Evolutionary conservation across 2,888 invertebrate species (phyloP).

Genomic region (Bursaphelenchus okinawaensis): DNA sequence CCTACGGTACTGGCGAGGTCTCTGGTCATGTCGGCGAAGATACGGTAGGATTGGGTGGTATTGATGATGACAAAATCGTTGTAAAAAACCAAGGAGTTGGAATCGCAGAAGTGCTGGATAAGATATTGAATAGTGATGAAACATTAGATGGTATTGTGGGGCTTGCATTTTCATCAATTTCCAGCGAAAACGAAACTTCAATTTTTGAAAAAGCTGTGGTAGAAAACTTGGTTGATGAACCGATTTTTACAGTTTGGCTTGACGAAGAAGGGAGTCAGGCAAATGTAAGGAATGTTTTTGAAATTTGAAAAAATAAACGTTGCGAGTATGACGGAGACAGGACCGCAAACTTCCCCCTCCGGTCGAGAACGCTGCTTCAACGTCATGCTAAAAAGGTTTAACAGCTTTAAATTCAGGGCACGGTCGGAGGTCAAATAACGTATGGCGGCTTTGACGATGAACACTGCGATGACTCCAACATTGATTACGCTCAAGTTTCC

Average conservation of each 20-base stretch:
- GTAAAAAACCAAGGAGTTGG: background rate
- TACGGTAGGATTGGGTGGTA: background rate
- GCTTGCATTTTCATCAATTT: constrained; percentile 1
- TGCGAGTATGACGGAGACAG: background rate
- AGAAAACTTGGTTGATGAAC: background rate
- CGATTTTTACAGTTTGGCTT: constrained; percentile 8
- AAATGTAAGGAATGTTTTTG: no score
- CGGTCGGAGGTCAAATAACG: background rate
- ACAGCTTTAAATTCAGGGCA: no score
- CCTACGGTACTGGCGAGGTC: background rate
- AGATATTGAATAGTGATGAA: no score
- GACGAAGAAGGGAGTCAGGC: no score
- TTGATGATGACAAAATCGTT: background rate
- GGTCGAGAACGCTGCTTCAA: no score
- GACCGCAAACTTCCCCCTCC: background rate
- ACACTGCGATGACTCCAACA: no score
- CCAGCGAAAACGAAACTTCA: background rate
- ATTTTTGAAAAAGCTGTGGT: constrained; percentile 2
- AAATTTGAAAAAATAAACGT: no score
- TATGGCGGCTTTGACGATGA: background rate
- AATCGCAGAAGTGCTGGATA: background rate
- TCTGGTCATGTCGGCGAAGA: background rate
- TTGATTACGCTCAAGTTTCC: no score
- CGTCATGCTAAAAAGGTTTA: no score
- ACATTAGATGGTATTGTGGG: constrained; percentile 9